These are phyloP conservation scores for Alligator sinensis DNA, from an alignment of 2,113 vertebrate species.

Conservation along the genomic window DNA sequence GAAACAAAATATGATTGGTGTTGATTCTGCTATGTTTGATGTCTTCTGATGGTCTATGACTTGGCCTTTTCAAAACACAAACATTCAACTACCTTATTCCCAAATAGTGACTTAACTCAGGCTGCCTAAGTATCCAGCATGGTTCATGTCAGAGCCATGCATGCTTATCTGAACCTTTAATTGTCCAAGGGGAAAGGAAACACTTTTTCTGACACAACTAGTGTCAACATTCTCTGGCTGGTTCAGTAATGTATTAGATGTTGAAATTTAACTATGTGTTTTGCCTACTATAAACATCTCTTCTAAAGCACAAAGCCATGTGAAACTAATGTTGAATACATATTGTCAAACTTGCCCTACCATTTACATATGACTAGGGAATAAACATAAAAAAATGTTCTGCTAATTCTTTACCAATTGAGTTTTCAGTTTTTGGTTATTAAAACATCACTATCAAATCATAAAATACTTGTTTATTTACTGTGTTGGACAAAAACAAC, in stretches of 20 bases:
- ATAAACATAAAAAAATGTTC: background rate
- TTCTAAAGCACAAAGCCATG: background rate
- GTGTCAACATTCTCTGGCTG: background rate
- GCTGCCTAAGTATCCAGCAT: background rate
- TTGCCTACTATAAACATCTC: background rate
- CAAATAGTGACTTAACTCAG: background rate
- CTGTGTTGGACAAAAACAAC: background rate
- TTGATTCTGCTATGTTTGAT: background rate
- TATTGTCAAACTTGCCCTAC: background rate
- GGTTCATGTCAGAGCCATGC: background rate
- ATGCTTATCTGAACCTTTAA: background rate
- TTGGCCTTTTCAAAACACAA: constrained; percentile 19
- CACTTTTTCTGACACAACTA: background rate
- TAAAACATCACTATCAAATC: background rate
- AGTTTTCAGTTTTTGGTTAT: background rate
- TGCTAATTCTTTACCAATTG: background rate
- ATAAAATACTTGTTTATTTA: background rate
- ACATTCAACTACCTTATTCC: background rate
- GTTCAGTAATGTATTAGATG: background rate
- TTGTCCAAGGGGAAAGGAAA: background rate
- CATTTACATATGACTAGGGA: constrained; percentile 16
- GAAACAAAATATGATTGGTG: constrained; percentile 23
- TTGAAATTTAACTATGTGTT: background rate
- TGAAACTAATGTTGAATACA: background rate
- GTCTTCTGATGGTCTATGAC: background rate